A percentile compares a stretch with the other conserved stretches of the same genome.
Conservation (phyloP, 1,140 invertebrate species). For the Zaprionus ghesquierei region DNA sequence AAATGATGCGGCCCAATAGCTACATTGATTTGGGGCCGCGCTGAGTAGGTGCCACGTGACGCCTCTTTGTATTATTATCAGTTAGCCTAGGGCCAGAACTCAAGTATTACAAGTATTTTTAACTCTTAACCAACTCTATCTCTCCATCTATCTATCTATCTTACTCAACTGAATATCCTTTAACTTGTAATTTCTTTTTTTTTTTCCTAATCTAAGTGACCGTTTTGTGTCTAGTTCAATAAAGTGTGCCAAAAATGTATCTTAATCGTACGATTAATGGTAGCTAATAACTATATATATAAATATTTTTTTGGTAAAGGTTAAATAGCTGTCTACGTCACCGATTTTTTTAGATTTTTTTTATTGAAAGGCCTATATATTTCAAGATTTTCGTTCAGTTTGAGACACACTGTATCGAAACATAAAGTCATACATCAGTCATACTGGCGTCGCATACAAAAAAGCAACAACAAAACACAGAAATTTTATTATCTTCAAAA, state of each 20-base stretch:
- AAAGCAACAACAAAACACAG: no score
- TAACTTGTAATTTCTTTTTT: constrained; percentile 31
- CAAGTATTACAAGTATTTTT: constrained; percentile 73
- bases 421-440: no score
- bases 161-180: not conserved
- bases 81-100: constrained; percentile 29
- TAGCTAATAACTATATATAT: constrained; percentile 30
- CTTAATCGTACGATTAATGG: constrained; percentile 7
- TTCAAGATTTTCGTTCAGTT: no score
- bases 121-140: constrained; percentile 19
- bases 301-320: no score
- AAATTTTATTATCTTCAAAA: no score
- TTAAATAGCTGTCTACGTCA: no score
- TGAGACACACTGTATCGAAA: no score
- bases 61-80: constrained; percentile 25
- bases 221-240: constrained; percentile 31
- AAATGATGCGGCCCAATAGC: constrained; percentile 79
- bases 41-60: constrained; percentile 17
- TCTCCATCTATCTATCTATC: not conserved
- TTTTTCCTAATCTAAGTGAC: constrained; percentile 38
- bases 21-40: constrained; percentile 81
- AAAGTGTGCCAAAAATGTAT: constrained; percentile 39
- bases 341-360: no score
- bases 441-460: no score
- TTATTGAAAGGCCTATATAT: no score